These are phyloP conservation scores for Cebus imitator DNA, from an alignment of 2,113 vertebrate genomes.

Conservation along the genomic window DNA sequence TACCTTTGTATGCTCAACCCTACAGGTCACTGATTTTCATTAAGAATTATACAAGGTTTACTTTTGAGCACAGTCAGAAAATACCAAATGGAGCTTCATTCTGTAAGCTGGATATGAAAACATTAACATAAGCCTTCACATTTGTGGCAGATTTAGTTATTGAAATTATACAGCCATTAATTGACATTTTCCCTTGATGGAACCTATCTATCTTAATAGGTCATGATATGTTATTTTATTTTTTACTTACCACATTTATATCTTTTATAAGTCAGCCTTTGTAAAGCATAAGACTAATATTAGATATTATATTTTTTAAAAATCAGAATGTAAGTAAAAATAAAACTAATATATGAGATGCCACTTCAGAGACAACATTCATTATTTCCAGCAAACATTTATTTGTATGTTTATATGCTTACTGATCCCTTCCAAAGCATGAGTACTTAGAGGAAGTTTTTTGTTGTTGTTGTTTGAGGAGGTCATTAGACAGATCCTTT, in stretches of 20 bases:
- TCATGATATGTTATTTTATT: not conserved
- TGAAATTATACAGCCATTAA: not conserved
- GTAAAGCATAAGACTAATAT: not conserved
- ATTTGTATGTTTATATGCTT: not conserved
- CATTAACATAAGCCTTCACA: slow-evolving; percentile 3
- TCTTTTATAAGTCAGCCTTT: slow-evolving; percentile 30
- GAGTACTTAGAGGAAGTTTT: not conserved
- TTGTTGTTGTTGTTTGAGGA: not conserved
- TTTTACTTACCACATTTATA: not conserved
- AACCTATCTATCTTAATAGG: not conserved
- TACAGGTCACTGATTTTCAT: not conserved
- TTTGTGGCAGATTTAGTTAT: slow-evolving; percentile 1
- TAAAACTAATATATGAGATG: not conserved
- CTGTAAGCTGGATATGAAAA: slow-evolving; percentile 26
- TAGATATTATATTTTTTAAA: not conserved
- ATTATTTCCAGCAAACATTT: not conserved
- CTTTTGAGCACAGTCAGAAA: not conserved
- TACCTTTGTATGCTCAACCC: not conserved
- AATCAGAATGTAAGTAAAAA: slow-evolving; percentile 13
- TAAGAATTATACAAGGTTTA: not conserved
- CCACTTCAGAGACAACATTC: not conserved
- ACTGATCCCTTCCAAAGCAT: not conserved
- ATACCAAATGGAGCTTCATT: not conserved
- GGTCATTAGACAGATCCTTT: not conserved
- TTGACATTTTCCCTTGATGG: not conserved